Conservation (phyloP, 1,140 invertebrate species). For the Formica selysi region DNA sequence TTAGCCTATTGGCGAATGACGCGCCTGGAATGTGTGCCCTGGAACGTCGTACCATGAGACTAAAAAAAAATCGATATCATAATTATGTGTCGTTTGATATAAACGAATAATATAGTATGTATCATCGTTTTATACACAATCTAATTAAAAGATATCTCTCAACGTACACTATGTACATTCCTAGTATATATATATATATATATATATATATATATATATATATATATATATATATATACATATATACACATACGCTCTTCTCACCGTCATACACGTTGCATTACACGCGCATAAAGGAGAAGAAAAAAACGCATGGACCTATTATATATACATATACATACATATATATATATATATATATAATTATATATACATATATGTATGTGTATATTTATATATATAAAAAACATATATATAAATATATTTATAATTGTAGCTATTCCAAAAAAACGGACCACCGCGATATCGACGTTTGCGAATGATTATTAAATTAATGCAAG, state of each 20-base stretch:
- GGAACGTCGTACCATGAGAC: conserved; percentile 83
- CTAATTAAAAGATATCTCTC: conserved; percentile 83
- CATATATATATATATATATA: conserved; percentile 32
- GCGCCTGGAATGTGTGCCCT: conserved; percentile 59
- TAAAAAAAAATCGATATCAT: conserved; percentile 85
- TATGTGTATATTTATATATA: conserved; percentile 68
- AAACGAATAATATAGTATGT: conserved; percentile 85
- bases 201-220: too few species aligned
- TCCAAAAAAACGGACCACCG: conserved; percentile 79
- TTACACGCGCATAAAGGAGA: conserved; percentile 78
- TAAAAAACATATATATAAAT: conserved; percentile 77
- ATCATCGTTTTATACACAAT: conserved; percentile 87
- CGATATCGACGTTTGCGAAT: conserved; percentile 74
- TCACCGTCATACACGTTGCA: conserved; percentile 80
- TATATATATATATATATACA: too few species aligned
- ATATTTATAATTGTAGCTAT: conserved; percentile 83
- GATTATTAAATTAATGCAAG: conserved; percentile 70
- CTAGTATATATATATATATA: conserved; percentile 78
- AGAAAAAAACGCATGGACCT: conserved; percentile 78
- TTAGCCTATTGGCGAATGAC: conserved; percentile 81
- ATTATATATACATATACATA: conserved; percentile 78
- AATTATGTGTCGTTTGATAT: conserved; percentile 86
- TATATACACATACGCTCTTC: conserved; percentile 70
- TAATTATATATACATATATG: conserved; percentile 59
- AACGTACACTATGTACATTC: conserved; percentile 86